Base-by-base conservation (phyloP, 2,113 vertebrate species). In the Panthera tigris region DNA sequence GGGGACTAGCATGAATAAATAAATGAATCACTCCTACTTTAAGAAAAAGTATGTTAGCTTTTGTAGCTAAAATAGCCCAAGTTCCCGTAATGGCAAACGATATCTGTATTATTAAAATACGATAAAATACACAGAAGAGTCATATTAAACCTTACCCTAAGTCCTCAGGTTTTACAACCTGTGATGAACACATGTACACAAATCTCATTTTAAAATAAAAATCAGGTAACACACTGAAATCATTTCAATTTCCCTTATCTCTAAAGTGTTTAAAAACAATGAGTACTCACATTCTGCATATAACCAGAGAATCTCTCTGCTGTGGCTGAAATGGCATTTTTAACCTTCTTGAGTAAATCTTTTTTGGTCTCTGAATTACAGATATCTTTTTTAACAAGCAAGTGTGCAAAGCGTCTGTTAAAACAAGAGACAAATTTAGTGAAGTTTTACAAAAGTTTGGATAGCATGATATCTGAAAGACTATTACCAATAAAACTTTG, bases 231-330 rank as follows among this genome's bases (percentile, higher is more conserved):
- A 94, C 12, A 29, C 19, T 80, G 93, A 92, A 88, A 81, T 52
- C 33, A 92, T 83, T 86, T 90, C 29, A 78, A 89, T 82, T 89
- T 97, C 33, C 19, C 71, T 4, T 23, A 84, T 84, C 48, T 94
- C 48, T 84, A 95, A 95, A 97, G 61, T 18, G 41, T 91, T 89
- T 94, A 91, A 90, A 97, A 92, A 81, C 10, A 91, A 82, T 36
- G 1, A 88, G 39, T 94, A 98, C 99, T 99, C 98, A 99, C 99
- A 29, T 99, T 99, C 98, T 99, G 99, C 99, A 99, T 99, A 98
- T 99, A 99, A 76, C 99, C 99, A 97, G 99, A 99, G 98, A 99
- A 99, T 48, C 99, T 99, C 98, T 99, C 99, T 25, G 99, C 99
- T 8, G 99, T 99, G 94, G 99, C 99, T 55, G 99, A 99, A 98